These are phyloP conservation scores for Macrotrachela quadricornifera DNA, from an alignment of 1,140 invertebrate genomes.

Conservation along the genomic window DNA sequence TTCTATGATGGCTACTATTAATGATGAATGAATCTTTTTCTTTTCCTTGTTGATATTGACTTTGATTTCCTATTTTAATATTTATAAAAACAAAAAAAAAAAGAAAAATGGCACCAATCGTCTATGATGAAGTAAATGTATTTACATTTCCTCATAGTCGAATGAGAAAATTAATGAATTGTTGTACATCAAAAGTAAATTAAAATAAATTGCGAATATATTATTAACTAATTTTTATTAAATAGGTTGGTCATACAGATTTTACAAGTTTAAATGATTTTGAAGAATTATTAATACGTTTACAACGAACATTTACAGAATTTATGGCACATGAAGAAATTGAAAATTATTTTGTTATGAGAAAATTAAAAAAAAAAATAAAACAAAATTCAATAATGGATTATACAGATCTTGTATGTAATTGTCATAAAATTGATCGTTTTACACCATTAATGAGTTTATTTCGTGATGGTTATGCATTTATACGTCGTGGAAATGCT, in stretches of 20 bases:
- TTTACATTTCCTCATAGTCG: slow-evolving; percentile 33
- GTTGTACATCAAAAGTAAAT: slow-evolving; percentile 13
- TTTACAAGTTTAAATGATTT: slow-evolving; percentile 26
- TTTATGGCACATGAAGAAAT: slow-evolving; percentile 35
- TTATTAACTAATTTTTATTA: too few species aligned
- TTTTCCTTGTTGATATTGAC: too few species aligned
- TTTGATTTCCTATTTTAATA: too few species aligned
- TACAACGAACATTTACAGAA: slow-evolving; percentile 31
- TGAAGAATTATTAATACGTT: slow-evolving; percentile 23
- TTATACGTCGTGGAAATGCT: slow-evolving; percentile 15
- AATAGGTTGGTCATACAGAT: slow-evolving; percentile 19
- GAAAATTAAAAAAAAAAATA: slow-evolving; percentile 29
- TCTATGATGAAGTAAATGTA: slow-evolving; percentile 33
- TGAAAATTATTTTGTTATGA: slow-evolving; percentile 35
- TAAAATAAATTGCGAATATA: too few species aligned
- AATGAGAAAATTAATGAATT: slow-evolving; percentile 34
- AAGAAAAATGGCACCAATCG: too few species aligned
- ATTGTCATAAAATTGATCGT: slow-evolving; percentile 34
- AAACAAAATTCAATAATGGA: slow-evolving; percentile 25
- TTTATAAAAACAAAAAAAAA: too few species aligned
- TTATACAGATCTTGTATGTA: slow-evolving; percentile 28
- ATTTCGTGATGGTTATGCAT: slow-evolving; percentile 25
- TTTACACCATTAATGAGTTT: slow-evolving; percentile 30
- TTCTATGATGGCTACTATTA: too few species aligned
- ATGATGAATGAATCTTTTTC: too few species aligned